Conservation (phyloP, 2,888 invertebrate species). For the Cosmia pyralina region DNA sequence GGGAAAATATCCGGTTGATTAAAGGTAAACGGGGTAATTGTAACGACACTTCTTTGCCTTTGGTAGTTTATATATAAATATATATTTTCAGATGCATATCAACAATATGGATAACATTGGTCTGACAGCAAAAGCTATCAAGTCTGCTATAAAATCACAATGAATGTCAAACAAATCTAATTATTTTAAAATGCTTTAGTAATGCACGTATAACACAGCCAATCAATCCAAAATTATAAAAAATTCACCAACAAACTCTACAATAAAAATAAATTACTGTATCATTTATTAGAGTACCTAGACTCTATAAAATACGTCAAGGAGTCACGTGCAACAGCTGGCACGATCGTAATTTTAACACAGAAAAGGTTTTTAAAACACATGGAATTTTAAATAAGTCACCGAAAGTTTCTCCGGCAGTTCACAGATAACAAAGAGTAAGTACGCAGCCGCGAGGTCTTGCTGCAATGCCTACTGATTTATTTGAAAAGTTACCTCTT, state of each 20-base stretch:
- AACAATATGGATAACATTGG: too few relatives aligned
- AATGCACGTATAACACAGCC: neutral
- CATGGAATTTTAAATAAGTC: conserved; percentile 81
- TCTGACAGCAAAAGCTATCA: neutral
- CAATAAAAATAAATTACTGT: conserved; percentile 2
- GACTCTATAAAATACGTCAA: conserved; percentile 26
- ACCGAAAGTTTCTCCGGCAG: conserved; percentile 75
- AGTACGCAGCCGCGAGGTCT: conserved; percentile 72
- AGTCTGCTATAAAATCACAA: neutral
- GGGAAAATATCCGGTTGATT: neutral
- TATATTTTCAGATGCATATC: neutral
- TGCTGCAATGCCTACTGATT: conserved; percentile 83
- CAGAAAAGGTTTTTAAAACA: conserved; percentile 70
- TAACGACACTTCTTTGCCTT: neutral
- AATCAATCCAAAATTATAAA: neutral
- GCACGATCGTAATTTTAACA: conserved; percentile 56
- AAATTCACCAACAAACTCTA: neutral
- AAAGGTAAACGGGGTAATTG: neutral
- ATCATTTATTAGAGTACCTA: conserved; percentile 6
- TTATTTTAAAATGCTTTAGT: neutral
- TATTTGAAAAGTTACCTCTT: conserved; percentile 85
- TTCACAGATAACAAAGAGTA: conserved; percentile 81
- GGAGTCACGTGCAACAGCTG: conserved; percentile 54
- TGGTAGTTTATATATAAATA: neutral
- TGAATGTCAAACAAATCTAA: neutral